These are phyloP conservation scores for Acanthurus tractus DNA, from an alignment of 2,797 vertebrate genomes.

Conservation along the genomic window DNA sequence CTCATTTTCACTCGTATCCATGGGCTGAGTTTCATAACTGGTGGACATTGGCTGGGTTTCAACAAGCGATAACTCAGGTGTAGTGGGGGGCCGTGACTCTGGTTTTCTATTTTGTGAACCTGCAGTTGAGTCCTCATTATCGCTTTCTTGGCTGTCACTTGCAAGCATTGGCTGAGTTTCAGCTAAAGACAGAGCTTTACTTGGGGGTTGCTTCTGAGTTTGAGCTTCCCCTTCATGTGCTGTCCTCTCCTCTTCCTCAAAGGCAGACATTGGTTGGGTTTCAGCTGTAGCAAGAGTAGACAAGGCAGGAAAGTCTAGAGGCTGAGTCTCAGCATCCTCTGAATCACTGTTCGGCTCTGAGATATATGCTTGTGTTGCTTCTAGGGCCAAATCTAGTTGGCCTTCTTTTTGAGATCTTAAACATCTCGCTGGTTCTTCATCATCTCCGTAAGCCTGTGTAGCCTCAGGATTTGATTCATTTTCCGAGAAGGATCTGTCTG, in stretches of 20 bases:
- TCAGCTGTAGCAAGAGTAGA: slow-evolving; percentile 56
- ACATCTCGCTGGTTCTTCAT: slow-evolving; percentile 12
- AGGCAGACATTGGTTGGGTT: slow-evolving; percentile 66
- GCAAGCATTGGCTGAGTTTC: slow-evolving; percentile 64
- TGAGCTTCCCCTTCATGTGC: slow-evolving; percentile 11
- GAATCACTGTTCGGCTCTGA: slow-evolving; percentile 28
- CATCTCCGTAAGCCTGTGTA: slow-evolving; percentile 63
- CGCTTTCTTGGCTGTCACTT: slow-evolving; percentile 54
- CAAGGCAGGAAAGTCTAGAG: slow-evolving; percentile 12
- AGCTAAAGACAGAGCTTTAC: slow-evolving; percentile 19
- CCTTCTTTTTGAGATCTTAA: slow-evolving; percentile 26
- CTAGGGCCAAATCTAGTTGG: slow-evolving; percentile 62
- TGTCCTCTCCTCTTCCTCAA: slow-evolving; percentile 43
- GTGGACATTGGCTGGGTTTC: slow-evolving; percentile 53
- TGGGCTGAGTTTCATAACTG: slow-evolving; percentile 37
- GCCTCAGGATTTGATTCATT: slow-evolving; percentile 60
- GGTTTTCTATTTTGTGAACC: slow-evolving; percentile 31
- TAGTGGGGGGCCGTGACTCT: slow-evolving; percentile 15
- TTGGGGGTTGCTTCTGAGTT: slow-evolving; percentile 12
- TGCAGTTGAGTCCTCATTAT: slow-evolving; percentile 33
- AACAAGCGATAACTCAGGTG: not conserved
- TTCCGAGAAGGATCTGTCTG: slow-evolving; percentile 32
- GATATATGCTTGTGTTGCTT: slow-evolving; percentile 80
- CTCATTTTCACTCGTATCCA: slow-evolving; percentile 26
- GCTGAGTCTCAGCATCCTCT: slow-evolving; percentile 65